A percentile compares a stretch with the other conserved stretches of the same genome.
phyloP scores from a whole-genome alignment of 30 jellyfish, hydroid and myxozoan genomes.

The Chrysaora quinquecirrha region DNA sequence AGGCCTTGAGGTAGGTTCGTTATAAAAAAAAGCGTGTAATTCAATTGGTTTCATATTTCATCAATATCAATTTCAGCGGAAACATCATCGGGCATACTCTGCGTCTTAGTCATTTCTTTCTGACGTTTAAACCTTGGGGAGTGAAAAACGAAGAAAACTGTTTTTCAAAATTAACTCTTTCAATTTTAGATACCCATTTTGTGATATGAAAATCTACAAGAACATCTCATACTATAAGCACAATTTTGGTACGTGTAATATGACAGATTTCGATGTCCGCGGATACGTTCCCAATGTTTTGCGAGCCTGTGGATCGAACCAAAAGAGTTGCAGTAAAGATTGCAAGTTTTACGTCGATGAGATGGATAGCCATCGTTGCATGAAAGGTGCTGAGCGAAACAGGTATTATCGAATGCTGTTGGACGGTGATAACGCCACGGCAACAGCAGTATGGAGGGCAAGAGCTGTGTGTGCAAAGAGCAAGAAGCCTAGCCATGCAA shows the following conservation, averaged over 20 bases:
- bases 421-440: conserved; percentile 12
- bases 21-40: too few species aligned
- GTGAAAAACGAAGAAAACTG: background rate
- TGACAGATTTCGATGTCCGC: conserved; percentile 40
- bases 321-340: conserved; percentile 27
- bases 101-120: background rate
- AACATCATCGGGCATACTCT: too few species aligned
- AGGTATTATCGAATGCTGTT: background rate
- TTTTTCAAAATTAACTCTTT: background rate
- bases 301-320: conserved; percentile 44
- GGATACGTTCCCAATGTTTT: conserved; percentile 1
- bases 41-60: too few species aligned
- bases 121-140: background rate
- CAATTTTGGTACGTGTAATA: conserved; percentile 67
- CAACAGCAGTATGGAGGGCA: conserved; percentile 51
- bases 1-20: too few species aligned
- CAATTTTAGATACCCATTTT: conserved; percentile 52
- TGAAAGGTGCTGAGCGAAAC: conserved; percentile 47
- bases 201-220: conserved; percentile 30
- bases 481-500: background rate
- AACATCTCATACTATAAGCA: conserved; percentile 31
- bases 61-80: too few species aligned
- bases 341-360: conserved; percentile 54
- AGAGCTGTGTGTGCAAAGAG: conserved; percentile 13
- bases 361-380: conserved; percentile 51